Evolutionary conservation across 1,140 invertebrate genomes (phyloP), one percentile per base, ranked within the genome.

Genomic region (Heliconius hewitsoni): DNA sequence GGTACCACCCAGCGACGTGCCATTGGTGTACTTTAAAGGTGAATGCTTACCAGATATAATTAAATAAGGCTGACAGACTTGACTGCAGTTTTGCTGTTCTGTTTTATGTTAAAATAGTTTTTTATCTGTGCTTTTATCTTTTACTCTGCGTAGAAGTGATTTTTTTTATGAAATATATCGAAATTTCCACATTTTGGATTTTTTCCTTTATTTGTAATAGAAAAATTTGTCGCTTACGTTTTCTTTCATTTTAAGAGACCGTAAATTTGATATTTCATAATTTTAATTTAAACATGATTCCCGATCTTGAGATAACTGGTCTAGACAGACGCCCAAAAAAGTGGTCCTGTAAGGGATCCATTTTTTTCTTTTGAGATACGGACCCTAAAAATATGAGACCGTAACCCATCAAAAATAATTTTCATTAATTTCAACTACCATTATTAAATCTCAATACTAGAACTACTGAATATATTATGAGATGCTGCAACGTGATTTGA

Each of bases 391-490:
- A 52, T 60, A 23, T 8, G 8, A 3, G 55, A 57, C 9, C 55
- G 8, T 60, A 2, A 60, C n/a, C 2, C 9, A 13, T 23, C 8
- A 16, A 52, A 52, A 27, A 60, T 8, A 27, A n/a, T 23, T 57
- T n/a, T 11, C 19, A 3, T 9, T 23, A 8, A 23, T 57, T 60
- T 60, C 19, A 11, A 60, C 9, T 60, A 19, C 2, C 8, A n/a
- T 60, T 27, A 23, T 75, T 70, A 60, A 70, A 76, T 70, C n/a
- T 76, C 42, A n/a, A 66, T 66, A 66, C 74, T 70, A 42, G 37
- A 70, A 66, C 27, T 37, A 39, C 19, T 70, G 74, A 76, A 66
- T 76, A 46, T 76, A 42, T 76, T 66, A 76, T 42, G 55, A 42
- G 57, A 39, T 23, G 23, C 23, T 76, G 74, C 30, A 27, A 60